A percentile compares a stretch with the other conserved stretches of the same genome.
Conservation (phyloP, 2,113 vertebrate genomes). For the Prinia subflava region DNA sequence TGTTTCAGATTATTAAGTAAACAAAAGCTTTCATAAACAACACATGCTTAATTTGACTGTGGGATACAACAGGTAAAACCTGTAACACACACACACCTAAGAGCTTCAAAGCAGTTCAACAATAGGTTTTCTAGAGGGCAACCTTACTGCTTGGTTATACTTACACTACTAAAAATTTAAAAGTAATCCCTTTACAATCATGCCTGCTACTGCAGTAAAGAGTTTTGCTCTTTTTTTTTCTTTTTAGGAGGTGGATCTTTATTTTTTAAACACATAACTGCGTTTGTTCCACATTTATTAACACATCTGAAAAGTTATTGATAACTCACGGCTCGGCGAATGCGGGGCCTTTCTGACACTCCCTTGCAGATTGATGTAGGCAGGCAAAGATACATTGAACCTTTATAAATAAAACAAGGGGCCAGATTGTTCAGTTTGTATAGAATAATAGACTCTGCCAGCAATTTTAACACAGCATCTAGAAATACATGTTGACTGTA, state of each 20-base stretch:
- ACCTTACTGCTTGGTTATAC: conserved; percentile 45
- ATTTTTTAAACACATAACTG: conserved; percentile 74
- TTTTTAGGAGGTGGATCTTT: conserved; percentile 47
- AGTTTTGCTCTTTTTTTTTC: background rate
- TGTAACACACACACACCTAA: conserved; percentile 37
- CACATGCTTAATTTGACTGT: background rate
- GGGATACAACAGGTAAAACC: background rate
- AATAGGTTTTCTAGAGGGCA: conserved; percentile 77
- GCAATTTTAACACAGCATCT: conserved; percentile 85
- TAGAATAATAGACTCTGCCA: conserved; percentile 81
- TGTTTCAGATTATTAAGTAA: conserved; percentile 55
- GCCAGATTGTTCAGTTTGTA: conserved; percentile 89
- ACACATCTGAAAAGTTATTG: conserved; percentile 87
- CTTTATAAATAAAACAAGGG: conserved; percentile 91
- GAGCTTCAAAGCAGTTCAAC: conserved; percentile 77
- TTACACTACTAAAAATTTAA: conserved; percentile 53
- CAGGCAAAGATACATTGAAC: conserved; percentile 90
- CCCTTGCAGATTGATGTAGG: conserved; percentile 87
- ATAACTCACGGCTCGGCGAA: conserved; percentile 88
- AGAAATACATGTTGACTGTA: conserved; percentile 79
- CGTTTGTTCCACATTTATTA: conserved; percentile 84
- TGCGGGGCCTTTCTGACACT: conserved; percentile 87
- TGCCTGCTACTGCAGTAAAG: conserved; percentile 73
- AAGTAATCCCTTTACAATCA: conserved; percentile 65
- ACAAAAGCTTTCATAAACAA: conserved; percentile 16